These are phyloP conservation scores for Zootermopsis nevadensis DNA, from an alignment of 2,888 invertebrate species.

Conservation along the genomic window DNA sequence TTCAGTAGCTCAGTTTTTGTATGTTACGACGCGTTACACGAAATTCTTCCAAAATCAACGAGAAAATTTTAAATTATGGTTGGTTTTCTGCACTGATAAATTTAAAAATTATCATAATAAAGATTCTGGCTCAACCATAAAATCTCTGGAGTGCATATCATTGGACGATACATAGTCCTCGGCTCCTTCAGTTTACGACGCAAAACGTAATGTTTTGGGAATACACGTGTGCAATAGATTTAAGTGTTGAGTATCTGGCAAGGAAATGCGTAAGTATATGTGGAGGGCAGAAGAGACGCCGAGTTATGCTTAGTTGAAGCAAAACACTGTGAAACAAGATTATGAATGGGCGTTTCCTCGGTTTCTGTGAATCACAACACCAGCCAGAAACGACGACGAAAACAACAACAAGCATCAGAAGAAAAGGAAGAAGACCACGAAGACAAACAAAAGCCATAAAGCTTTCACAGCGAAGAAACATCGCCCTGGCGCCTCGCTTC, in stretches of 20 bases:
- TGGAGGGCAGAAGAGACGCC: background rate
- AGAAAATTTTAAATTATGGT: too few relatives aligned
- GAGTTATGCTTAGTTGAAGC: background rate
- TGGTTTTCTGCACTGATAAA: too few relatives aligned
- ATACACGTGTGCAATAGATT: background rate
- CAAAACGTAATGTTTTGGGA: background rate
- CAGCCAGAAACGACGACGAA: background rate
- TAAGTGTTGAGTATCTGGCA: background rate
- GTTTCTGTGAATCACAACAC: background rate
- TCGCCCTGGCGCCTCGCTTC: slow-evolving; percentile 25
- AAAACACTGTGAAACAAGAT: slow-evolving; percentile 15
- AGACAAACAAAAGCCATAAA: slow-evolving; percentile 47
- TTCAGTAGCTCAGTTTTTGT: too few relatives aligned
- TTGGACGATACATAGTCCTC: too few relatives aligned
- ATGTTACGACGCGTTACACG: too few relatives aligned
- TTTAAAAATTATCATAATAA: too few relatives aligned
- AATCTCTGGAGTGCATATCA: too few relatives aligned
- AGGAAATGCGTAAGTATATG: background rate
- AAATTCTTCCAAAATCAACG: too few relatives aligned
- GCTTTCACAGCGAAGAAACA: slow-evolving; percentile 40
- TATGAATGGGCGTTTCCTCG: slow-evolving; percentile 35
- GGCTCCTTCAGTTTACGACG: too few relatives aligned
- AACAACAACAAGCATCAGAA: slow-evolving; percentile 36
- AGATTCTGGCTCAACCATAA: too few relatives aligned
- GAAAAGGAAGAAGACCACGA: slow-evolving; percentile 23